Evolutionary conservation across 2,113 vertebrate species (phyloP).

Genomic region (Eulemur rufifrons): DNA sequence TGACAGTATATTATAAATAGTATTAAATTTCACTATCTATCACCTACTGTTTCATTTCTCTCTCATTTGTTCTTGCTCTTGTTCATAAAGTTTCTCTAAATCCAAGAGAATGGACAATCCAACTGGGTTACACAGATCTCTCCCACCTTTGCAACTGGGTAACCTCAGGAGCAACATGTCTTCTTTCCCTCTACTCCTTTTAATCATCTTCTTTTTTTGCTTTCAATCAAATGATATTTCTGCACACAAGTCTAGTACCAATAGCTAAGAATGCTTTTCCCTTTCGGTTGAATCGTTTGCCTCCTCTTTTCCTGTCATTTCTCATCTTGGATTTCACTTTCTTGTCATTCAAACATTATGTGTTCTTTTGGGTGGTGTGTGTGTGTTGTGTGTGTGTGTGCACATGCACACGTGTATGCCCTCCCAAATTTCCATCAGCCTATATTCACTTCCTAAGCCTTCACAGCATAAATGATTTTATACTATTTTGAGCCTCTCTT

Average conservation of each 20-base stretch:
- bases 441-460: not conserved
- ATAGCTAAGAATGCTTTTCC: not conserved
- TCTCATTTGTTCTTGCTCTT: constrained; percentile 10
- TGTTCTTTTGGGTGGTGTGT: not conserved
- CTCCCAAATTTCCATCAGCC: not conserved
- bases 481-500: constrained; percentile 48
- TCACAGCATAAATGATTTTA: constrained; percentile 30
- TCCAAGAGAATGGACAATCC: constrained; percentile 45
- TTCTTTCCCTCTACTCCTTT: constrained; percentile 37
- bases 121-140: constrained; percentile 29
- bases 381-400: not conserved
- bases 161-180: not conserved
- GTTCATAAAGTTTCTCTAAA: constrained; percentile 42
- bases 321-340: not conserved
- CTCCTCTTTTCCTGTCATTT: not conserved
- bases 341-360: not conserved
- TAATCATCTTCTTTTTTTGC: constrained; percentile 24
- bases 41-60: not conserved
- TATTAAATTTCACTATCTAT: not conserved
- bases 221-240: constrained; percentile 53
- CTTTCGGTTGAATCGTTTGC: not conserved
- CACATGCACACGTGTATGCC: accelerated
- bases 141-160: constrained; percentile 36
- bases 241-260: not conserved
- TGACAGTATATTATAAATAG: not conserved